Base-by-base conservation (phyloP, 2,888 invertebrate species). In the Epinotia nisella region DNA sequence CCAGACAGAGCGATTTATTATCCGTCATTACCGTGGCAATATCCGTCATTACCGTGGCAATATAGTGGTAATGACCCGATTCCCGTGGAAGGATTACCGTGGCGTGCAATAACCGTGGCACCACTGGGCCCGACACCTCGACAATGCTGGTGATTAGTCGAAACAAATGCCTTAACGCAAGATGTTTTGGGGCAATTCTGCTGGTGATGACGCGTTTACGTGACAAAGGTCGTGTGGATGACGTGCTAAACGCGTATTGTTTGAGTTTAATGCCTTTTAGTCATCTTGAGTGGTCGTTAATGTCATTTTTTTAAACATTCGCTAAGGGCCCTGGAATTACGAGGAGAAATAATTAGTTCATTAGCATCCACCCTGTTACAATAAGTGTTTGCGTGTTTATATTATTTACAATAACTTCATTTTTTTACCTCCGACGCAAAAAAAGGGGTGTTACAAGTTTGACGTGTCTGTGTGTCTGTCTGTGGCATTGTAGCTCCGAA, bases 1-100 rank as follows among this genome's bases (percentile, higher is more conserved):
- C 78, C 74, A 81, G 76, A 76, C 75, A 76, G 79, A 79, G 77
- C 85, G 84, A 87, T 87, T 86, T 89, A 90, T 86, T 83, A 83
- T 82, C 81, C 76, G 82, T 85, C 89, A 88, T 89, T 90, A 88
- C 85, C 79, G 77, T 76, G 78, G 88, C 85, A 86, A 87, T 90
- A 89, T 87, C 83, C 76, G 82, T 85, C 89, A 88, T 89, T 90
- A 88, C 85, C 79, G 77, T 76, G 78, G 88, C 85, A 86, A 87
- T 90, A 89, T 87, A 83, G 82, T 77, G 81, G 84, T 89, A 90
- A 90, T 90, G 88, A 86, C 81, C 77, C 82, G 82, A 83, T 83
- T 83, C 82, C 78, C 75, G 80, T 80, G 78, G 81, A 81, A 82
- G 79, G 69, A 76, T 72, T 72, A 69, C 74, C 62, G 77, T 76